Base-by-base conservation (phyloP, 2,113 vertebrate genomes). In the Zosterops pallidus region DNA sequence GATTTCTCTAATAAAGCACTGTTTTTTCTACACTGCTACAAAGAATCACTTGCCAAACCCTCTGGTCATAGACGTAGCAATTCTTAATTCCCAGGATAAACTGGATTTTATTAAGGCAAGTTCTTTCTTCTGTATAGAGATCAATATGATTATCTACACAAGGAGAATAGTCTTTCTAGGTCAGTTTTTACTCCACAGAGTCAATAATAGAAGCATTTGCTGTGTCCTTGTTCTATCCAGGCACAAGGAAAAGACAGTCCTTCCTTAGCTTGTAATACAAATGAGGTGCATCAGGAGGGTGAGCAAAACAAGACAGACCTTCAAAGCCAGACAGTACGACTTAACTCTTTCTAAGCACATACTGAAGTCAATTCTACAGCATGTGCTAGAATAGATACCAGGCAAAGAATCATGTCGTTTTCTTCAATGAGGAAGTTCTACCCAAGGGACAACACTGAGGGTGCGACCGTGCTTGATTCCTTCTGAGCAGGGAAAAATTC, bases 391-490 rank as follows among this genome's bases (percentile, higher is more conserved):
- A 53, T 12, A 70, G n/a, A 15, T 18, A 31, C 0, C 11, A 31
- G 41, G 22, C 28, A 50, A 60, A 56, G 29, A 83, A 64, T 10
- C 2, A 0, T 8, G 9, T 50, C 0, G 2, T 29, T 83, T 82
- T 62, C n/a, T 29, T 59, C 14, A 50, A 2, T 8, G 10, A 79
- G 12, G 12, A 23, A 47, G 14, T 47, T 18, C 31, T 71, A 39
- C 26, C 11, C 18, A 57, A 9, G 9, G 25, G 37, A 56, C 35
- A 50, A 6, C 10, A 17, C 22, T 18, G 35, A 74, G 6, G 24
- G 55, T 13, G 69, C 21, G 19, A 39, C 33, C 2, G 1, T 14
- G 5, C 6, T 64, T 72, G 17, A 26, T 46, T 60, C 33, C 6
- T 89, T 70, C 46, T 46, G 14, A 50, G 28, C 22, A 41, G 39